These are phyloP conservation scores for Bungarus multicinctus DNA, from an alignment of 2,113 vertebrate genomes.

Conservation along the genomic window DNA sequence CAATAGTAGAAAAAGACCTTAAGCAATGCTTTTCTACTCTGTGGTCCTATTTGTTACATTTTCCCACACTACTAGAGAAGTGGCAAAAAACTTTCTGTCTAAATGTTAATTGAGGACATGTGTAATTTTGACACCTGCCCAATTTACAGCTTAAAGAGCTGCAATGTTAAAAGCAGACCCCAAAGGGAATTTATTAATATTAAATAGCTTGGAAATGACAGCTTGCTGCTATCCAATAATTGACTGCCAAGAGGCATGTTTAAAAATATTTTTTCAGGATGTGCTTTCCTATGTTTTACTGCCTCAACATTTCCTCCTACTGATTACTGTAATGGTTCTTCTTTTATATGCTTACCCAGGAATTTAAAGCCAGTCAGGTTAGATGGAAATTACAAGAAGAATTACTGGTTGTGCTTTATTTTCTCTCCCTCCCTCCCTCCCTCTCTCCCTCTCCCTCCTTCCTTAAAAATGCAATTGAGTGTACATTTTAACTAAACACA, in stretches of 20 bases:
- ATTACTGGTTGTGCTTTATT: neutral
- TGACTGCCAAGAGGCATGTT: neutral
- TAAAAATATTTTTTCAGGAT: neutral
- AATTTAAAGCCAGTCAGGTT: neutral
- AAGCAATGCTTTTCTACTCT: neutral
- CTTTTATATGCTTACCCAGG: neutral
- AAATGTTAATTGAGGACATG: neutral
- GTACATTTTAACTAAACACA: neutral
- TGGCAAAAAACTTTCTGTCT: neutral
- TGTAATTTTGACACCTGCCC: neutral
- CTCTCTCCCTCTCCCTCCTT: neutral
- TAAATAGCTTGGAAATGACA: neutral
- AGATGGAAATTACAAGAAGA: neutral
- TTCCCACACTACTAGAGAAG: neutral
- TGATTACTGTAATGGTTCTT: neutral
- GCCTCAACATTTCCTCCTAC: neutral
- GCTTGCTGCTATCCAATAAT: neutral
- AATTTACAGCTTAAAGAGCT: neutral
- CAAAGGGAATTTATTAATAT: neutral
- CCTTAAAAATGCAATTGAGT: neutral
- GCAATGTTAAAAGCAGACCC: neutral
- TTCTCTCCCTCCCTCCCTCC: neutral
- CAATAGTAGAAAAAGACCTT: neutral
- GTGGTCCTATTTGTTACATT: neutral
- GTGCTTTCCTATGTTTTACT: neutral